These are phyloP conservation scores for Patella pellucida DNA, from an alignment of 2,888 invertebrate species.

Conservation along the genomic window DNA sequence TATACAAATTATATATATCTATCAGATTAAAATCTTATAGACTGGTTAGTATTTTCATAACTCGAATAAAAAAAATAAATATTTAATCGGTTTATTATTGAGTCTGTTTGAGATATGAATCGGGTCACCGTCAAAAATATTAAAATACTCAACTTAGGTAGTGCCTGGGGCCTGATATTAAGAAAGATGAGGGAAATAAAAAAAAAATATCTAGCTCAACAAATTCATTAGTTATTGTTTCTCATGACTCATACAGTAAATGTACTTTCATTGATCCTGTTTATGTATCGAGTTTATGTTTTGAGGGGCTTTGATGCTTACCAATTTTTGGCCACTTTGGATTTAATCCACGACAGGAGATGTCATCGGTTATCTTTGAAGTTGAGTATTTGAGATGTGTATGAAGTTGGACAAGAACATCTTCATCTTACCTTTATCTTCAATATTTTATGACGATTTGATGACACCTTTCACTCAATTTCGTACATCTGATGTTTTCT, in stretches of 20 bases:
- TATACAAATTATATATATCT: too few relatives aligned
- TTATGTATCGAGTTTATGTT: not conserved
- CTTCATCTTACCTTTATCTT: not conserved
- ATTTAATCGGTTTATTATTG: too few relatives aligned
- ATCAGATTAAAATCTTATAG: too few relatives aligned
- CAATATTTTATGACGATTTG: not conserved
- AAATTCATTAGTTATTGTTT: slow-evolving; percentile 12
- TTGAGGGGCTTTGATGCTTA: not conserved
- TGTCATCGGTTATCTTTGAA: not conserved
- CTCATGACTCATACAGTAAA: not conserved
- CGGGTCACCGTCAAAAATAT: too few relatives aligned
- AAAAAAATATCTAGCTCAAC: slow-evolving; percentile 5
- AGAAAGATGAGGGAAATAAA: not conserved
- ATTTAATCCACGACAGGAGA: not conserved
- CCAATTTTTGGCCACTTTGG: not conserved
- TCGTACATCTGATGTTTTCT: too few relatives aligned
- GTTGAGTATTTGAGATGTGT: not conserved
- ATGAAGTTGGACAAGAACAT: not conserved
- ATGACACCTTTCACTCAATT: slow-evolving; percentile 5
- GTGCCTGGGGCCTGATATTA: not conserved
- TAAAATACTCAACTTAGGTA: too few relatives aligned
- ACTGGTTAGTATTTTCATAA: too few relatives aligned
- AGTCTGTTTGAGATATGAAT: too few relatives aligned
- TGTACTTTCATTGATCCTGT: not conserved
- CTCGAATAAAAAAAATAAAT: too few relatives aligned